These are phyloP conservation scores for Drymodes brunneopygia DNA, from an alignment of 2,113 vertebrate genomes.

Conservation along the genomic window DNA sequence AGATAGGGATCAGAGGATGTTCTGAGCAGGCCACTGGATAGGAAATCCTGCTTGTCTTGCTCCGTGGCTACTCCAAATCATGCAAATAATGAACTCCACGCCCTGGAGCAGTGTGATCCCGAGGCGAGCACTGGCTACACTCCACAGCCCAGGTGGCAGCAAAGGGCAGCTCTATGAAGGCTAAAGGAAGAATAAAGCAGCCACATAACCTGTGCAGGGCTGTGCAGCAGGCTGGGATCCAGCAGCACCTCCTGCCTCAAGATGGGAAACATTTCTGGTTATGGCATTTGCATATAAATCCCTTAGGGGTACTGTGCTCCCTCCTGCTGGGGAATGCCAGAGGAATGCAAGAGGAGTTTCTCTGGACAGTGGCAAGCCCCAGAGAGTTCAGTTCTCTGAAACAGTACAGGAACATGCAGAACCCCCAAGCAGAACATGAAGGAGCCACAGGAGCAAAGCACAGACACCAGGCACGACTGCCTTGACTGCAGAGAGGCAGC, in stretches of 20 bases:
- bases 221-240: not conserved
- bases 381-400: not conserved
- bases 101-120: accelerated
- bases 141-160: slow-evolving; percentile 29
- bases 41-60: not conserved
- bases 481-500: not conserved
- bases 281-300: not conserved
- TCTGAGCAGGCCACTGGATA: not conserved
- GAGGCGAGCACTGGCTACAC: not conserved
- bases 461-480: not conserved
- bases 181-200: not conserved
- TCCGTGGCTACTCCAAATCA: not conserved
- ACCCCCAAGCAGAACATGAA: not conserved
- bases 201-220: not conserved
- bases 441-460: not conserved
- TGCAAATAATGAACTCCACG: not conserved
- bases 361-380: not conserved
- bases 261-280: not conserved
- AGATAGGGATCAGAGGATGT: not conserved
- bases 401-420: not conserved
- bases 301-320: not conserved
- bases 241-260: not conserved
- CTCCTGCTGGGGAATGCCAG: not conserved
- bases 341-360: not conserved
- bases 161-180: not conserved